Percentiles rank a stretch among this genome's conserved stretches.
Conservation (phyloP, 2,113 vertebrate species). For the Telmatochromis bifrenatus region DNA sequence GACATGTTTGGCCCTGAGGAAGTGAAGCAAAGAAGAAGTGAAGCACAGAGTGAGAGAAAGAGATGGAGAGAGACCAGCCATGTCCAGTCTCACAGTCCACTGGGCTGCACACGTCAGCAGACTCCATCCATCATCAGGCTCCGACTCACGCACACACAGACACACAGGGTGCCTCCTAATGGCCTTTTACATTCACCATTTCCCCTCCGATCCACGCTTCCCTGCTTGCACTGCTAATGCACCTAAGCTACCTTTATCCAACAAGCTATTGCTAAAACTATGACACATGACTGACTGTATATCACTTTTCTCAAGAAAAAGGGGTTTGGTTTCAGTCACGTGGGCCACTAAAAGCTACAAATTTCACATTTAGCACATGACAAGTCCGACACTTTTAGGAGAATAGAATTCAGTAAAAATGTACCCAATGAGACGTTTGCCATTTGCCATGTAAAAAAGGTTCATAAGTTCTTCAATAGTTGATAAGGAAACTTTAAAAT, state of each 20-base stretch:
- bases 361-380: not conserved
- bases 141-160: constrained; percentile 14
- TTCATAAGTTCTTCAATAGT: not conserved
- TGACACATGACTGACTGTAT: not conserved
- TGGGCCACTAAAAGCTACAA: not conserved
- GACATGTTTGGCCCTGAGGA: constrained; percentile 65
- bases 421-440: not conserved
- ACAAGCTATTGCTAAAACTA: not conserved
- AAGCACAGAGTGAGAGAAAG: constrained; percentile 32
- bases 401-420: not conserved
- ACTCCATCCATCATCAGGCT: constrained; percentile 64
- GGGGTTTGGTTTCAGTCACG: not conserved
- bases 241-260: constrained; percentile 24
- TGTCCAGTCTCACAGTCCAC: constrained; percentile 67
- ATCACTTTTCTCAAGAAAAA: not conserved
- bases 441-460: not conserved
- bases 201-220: constrained; percentile 39
- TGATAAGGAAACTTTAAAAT: not conserved
- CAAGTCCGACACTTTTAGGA: not conserved
- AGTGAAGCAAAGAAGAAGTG: constrained; percentile 54
- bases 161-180: constrained; percentile 52
- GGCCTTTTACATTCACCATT: constrained; percentile 62
- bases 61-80: constrained; percentile 59
- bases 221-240: constrained; percentile 40
- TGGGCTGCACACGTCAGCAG: constrained; percentile 64